These are phyloP conservation scores for Xiphorhynchus erythropygius DNA, from an alignment of 2,797 vertebrate species.

Conservation along the genomic window DNA sequence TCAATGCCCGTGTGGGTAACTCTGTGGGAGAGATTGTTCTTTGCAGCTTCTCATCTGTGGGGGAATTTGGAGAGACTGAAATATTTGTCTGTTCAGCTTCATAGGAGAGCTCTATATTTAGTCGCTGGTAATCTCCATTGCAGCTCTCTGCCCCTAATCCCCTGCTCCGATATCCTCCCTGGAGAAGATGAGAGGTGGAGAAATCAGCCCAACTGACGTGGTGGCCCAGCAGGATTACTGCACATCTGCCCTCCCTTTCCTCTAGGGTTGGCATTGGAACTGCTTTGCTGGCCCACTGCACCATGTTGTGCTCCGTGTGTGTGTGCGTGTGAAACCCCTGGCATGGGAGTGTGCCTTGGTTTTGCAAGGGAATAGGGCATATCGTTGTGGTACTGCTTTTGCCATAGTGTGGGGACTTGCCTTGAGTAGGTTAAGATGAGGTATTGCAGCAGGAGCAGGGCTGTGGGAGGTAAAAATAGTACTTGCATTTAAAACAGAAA, in stretches of 20 bases:
- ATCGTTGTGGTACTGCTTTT: not conserved
- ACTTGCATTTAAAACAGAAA: not conserved
- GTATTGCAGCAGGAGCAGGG: not conserved
- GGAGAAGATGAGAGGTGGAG: not conserved
- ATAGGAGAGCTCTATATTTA: slow-evolving; percentile 50
- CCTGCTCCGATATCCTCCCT: not conserved
- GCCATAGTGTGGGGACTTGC: accelerated
- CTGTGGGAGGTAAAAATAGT: not conserved
- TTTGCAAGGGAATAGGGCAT: not conserved
- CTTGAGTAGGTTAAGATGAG: not conserved
- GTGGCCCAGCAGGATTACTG: not conserved
- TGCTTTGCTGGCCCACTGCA: not conserved
- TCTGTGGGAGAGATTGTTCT: accelerated
- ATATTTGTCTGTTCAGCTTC: not conserved
- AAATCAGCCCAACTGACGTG: not conserved
- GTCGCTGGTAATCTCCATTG: not conserved
- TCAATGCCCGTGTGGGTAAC: accelerated
- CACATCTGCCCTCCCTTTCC: not conserved
- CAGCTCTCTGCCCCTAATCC: slow-evolving; percentile 47
- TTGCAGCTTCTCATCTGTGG: not conserved
- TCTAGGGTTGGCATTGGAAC: not conserved
- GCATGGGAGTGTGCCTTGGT: not conserved
- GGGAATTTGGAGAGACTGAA: not conserved
- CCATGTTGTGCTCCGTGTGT: not conserved
- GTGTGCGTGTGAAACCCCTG: not conserved